Conservation (phyloP, 2,113 vertebrate species). For the Eubucco bourcierii region DNA sequence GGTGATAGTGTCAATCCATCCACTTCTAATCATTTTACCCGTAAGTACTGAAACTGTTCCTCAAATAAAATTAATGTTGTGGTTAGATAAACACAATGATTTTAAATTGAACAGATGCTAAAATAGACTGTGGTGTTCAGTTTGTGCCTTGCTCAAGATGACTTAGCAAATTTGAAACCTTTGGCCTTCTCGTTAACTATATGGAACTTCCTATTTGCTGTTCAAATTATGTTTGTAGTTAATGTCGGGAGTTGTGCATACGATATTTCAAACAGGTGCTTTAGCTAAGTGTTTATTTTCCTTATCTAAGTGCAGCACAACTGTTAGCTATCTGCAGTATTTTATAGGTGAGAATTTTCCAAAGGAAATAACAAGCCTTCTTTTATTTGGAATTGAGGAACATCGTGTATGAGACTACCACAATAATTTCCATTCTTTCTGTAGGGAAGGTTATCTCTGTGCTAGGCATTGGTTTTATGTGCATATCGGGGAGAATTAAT, state of each 20-base stretch:
- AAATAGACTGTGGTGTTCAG: not conserved
- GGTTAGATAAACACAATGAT: not conserved
- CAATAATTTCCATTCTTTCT: not conserved
- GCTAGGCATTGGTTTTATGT: not conserved
- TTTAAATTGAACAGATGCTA: not conserved
- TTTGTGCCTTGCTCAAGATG: not conserved
- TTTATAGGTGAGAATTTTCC: not conserved
- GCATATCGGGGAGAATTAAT: not conserved
- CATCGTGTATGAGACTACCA: not conserved
- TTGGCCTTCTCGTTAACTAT: not conserved
- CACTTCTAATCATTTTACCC: slow-evolving; percentile 88
- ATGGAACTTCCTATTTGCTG: not conserved
- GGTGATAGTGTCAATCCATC: slow-evolving; percentile 97
- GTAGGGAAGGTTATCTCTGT: not conserved
- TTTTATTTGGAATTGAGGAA: not conserved
- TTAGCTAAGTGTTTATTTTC: not conserved
- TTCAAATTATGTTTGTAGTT: not conserved
- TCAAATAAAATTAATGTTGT: not conserved
- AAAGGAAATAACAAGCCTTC: not conserved
- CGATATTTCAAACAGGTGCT: not conserved
- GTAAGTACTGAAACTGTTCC: slow-evolving; percentile 77
- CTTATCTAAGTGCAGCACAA: not conserved
- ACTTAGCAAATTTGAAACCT: not conserved
- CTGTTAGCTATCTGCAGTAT: not conserved
- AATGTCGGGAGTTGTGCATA: not conserved